Percentiles rank a stretch among this genome's conserved stretches.
Evolutionary conservation across 2,797 vertebrate genomes (phyloP).

Genomic region (Falco columbarius): DNA sequence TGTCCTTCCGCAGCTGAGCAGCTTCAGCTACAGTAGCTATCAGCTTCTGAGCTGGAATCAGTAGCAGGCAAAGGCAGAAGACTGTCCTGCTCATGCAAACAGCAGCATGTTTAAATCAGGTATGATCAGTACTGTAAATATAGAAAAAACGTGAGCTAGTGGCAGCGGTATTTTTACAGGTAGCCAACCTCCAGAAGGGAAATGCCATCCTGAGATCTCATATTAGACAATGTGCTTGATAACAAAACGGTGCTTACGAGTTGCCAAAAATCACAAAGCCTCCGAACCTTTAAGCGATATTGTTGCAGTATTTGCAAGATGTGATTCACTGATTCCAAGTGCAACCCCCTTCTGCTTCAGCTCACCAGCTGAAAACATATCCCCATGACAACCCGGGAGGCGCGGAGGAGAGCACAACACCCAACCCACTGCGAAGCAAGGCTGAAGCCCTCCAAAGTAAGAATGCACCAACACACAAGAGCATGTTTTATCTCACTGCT

Average conservation of each 20-base stretch:
- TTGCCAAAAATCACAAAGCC: background rate
- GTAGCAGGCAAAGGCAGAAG: background rate
- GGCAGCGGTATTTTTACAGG: background rate
- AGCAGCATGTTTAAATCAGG: background rate
- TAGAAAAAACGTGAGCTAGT: background rate
- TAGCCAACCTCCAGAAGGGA: background rate
- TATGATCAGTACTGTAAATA: background rate
- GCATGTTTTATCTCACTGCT: background rate
- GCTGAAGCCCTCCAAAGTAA: background rate
- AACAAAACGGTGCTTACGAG: background rate
- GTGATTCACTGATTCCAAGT: background rate
- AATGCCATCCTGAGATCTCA: background rate
- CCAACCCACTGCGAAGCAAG: background rate
- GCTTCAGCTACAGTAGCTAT: background rate
- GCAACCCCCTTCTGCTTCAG: slow-evolving; percentile 1
- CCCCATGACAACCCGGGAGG: slow-evolving; percentile 25
- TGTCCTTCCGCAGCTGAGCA: background rate
- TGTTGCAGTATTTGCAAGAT: background rate
- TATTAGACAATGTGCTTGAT: background rate
- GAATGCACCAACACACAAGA: background rate
- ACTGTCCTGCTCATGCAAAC: background rate
- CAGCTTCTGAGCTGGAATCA: background rate
- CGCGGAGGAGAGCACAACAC: background rate
- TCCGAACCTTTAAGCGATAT: background rate
- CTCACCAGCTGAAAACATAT: slow-evolving; percentile 24